Conservation (phyloP, 2,113 vertebrate genomes). For the human (Homo sapiens) region GRCh38 chr11:93372501-93373000, state of each 20-base stretch:
- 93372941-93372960: too few relatives aligned
- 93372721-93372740: not conserved
- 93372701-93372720: not conserved
- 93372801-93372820: not conserved
- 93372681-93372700: not conserved
- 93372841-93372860: not conserved
- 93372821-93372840: not conserved
- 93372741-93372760: not conserved
- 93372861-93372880: not conserved
- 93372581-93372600: not conserved
- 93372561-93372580: not conserved
- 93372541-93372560: not conserved
- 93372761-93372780: not conserved
- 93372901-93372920: fast-evolving
- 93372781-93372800: not conserved
- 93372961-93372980: not conserved
- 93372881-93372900: not conserved
- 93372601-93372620: not conserved
- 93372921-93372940: not conserved
- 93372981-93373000: not conserved
- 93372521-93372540: not conserved
- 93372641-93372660: not conserved
- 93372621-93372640: not conserved
- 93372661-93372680: not conserved
- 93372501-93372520: not conserved